Evolutionary conservation across 2,113 vertebrate genomes (phyloP).

Genomic region (Ptilorrhoa leucosticta): DNA sequence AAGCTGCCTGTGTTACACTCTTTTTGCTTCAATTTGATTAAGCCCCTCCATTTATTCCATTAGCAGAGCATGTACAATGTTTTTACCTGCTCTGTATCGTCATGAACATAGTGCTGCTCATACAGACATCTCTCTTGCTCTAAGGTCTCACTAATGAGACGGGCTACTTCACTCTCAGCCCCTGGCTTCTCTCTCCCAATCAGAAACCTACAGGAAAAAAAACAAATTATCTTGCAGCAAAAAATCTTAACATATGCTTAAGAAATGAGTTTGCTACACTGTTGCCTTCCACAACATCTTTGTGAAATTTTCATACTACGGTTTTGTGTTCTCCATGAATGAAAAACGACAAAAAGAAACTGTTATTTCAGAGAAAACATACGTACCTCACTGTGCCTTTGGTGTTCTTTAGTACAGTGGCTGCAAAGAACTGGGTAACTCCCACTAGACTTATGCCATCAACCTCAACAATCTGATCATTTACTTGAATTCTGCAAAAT

Average conservation of each 20-base stretch:
- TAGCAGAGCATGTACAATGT: not conserved
- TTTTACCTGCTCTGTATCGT: constrained; percentile 72
- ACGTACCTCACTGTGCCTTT: constrained; percentile 88
- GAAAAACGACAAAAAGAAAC: not conserved
- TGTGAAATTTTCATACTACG: not conserved
- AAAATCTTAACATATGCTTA: not conserved
- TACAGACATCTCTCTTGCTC: constrained; percentile 86
- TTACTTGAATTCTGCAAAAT: constrained; percentile 85
- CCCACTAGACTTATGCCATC: constrained; percentile 89
- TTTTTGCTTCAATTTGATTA: not conserved
- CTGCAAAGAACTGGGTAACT: constrained; percentile 91
- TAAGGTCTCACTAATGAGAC: constrained; percentile 90
- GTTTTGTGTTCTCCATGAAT: not conserved
- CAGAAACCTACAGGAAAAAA: constrained; percentile 75
- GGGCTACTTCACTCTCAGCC: constrained; percentile 88
- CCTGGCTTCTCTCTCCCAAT: constrained; percentile 92
- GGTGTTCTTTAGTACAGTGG: constrained; percentile 91
- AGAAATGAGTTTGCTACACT: not conserved
- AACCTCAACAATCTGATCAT: constrained; percentile 93
- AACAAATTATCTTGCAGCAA: not conserved
- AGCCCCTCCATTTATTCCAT: not conserved
- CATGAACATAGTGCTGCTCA: constrained; percentile 82
- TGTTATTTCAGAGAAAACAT: not conserved
- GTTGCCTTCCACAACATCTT: not conserved
- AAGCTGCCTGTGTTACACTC: not conserved